Evolutionary conservation across 2,888 invertebrate genomes (phyloP).

Genomic region (Sericinus montela): DNA sequence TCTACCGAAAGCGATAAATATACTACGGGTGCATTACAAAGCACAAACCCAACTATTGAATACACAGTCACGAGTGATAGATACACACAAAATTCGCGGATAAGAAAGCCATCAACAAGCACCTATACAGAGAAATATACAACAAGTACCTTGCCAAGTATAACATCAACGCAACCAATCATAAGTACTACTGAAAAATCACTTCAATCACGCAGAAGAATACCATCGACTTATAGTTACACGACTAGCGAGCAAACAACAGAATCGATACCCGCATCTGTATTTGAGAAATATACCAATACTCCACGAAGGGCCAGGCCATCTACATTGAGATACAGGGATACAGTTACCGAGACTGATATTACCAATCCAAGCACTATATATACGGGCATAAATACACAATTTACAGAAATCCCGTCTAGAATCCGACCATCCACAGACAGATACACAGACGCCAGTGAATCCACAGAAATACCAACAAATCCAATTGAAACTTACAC

Average conservation of each 20-base stretch:
- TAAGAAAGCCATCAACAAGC: not conserved
- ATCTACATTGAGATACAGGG: not conserved
- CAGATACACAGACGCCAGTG: not conserved
- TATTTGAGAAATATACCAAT: conserved; percentile 5
- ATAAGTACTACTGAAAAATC: conserved; percentile 4
- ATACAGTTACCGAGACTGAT: not conserved
- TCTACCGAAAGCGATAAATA: conserved; percentile 8
- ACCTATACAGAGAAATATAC: conserved; percentile 3
- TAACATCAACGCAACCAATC: conserved; percentile 1
- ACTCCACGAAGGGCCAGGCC: conserved; percentile 8
- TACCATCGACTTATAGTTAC: conserved; percentile 12
- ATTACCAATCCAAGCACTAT: not conserved
- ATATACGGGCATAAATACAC: conserved; percentile 6
- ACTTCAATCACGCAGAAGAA: conserved; percentile 8
- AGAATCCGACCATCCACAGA: conserved; percentile 4
- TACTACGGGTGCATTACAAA: not conserved
- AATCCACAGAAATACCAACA: conserved; percentile 5
- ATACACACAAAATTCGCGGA: conserved; percentile 9
- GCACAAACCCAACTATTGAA: not conserved
- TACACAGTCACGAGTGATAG: conserved; percentile 8
- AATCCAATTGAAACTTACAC: conserved; percentile 1
- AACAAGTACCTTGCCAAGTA: not conserved
- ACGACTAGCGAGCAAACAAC: conserved; percentile 13
- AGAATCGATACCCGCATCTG: conserved; percentile 7
- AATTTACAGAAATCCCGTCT: not conserved